Evolutionary conservation across 1,140 invertebrate species (phyloP).

Genomic region (Plectus sambesii): DNA sequence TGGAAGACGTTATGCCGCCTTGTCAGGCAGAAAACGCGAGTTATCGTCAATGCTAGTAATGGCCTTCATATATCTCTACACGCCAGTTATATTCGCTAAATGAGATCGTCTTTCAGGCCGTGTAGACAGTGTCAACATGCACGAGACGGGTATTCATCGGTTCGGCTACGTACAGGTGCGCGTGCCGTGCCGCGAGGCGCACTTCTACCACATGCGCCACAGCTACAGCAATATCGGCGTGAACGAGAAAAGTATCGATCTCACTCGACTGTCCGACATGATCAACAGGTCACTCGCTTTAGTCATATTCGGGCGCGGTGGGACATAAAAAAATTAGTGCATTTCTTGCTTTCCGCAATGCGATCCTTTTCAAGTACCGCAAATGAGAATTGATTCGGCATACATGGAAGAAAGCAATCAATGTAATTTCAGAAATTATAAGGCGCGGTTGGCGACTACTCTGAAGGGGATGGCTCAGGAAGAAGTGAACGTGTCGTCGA

Average conservation of each 20-base stretch:
- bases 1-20: conserved; percentile 42
- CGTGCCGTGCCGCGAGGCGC: conserved; percentile 38
- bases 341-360: no score
- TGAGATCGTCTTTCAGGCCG: conserved; percentile 37
- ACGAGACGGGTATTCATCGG: conserved; percentile 43
- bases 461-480: no score
- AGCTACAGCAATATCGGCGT: conserved; percentile 36
- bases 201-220: conserved; percentile 44
- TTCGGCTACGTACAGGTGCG: conserved; percentile 41
- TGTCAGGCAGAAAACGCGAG: conserved; percentile 45
- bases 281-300: conserved; percentile 32
- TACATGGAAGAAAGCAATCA: no score
- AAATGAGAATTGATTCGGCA: no score
- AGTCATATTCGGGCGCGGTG: no score
- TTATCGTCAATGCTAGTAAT: conserved; percentile 44
- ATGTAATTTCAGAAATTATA: no score
- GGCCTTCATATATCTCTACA: not conserved
- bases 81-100: conserved; percentile 8
- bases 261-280: conserved; percentile 24
- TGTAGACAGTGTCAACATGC: conserved; percentile 44
- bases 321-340: no score
- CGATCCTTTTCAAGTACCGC: no score
- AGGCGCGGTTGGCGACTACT: no score
- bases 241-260: conserved; percentile 35
- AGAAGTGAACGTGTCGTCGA: conserved; percentile 26